A percentile compares a stretch with the other conserved stretches of the same genome.
These are phyloP conservation scores for Lepas anatifera DNA, from an alignment of 2,888 invertebrate genomes.

Conservation along the genomic window DNA sequence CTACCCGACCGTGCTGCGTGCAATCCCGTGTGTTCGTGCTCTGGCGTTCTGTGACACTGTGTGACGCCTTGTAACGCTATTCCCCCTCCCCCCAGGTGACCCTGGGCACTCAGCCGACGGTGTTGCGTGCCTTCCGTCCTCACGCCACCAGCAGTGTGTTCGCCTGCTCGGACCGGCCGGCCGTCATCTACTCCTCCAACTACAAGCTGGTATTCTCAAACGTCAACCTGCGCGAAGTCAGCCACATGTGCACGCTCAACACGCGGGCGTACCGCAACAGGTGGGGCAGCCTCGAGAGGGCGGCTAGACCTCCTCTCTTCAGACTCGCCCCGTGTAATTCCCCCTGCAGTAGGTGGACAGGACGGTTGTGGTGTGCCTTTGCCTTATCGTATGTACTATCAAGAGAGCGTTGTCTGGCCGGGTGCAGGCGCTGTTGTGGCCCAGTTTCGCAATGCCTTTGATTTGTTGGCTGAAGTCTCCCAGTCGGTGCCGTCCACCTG, in stretches of 20 bases:
- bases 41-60: too few species aligned
- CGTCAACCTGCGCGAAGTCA: conserved; percentile 86
- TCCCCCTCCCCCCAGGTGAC: conserved; percentile 49
- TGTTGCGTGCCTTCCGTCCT: conserved; percentile 75
- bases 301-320: too few species aligned
- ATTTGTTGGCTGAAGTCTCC: too few species aligned
- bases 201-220: conserved; percentile 98
- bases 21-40: too few species aligned
- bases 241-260: conserved; percentile 95
- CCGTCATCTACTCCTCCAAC: conserved; percentile 98
- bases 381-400: neutral
- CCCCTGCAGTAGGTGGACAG: too few species aligned
- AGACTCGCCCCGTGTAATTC: too few species aligned
- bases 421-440: too few species aligned
- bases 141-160: conserved; percentile 91
- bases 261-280: conserved; percentile 90
- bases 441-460: too few species aligned
- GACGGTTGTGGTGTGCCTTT: neutral
- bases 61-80: too few species aligned
- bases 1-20: too few species aligned
- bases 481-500: too few species aligned
- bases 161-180: conserved; percentile 96
- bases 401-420: neutral
- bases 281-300: too few species aligned
- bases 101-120: conserved; percentile 93